Base-by-base conservation (phyloP, 2,113 vertebrate genomes). In the Nansenia antarctica region DNA sequence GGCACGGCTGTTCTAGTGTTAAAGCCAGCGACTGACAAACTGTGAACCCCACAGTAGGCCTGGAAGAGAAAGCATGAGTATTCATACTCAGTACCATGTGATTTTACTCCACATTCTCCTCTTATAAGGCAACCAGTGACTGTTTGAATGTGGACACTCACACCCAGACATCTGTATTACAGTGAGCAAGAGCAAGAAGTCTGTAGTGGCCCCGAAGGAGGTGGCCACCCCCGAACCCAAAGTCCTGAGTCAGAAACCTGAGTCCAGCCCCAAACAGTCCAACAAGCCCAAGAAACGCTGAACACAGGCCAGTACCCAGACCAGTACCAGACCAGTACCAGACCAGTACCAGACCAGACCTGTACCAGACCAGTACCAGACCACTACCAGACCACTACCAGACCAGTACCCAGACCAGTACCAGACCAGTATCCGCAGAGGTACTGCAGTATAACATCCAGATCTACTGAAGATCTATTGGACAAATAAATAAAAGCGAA, bases 271-370 rank as follows among this genome's bases (percentile, higher is more conserved):
- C 30, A 89, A 72, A 77, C 52, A 24, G 20, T 42, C 22, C 34
- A 87, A 55, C 34, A 87, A 55, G 66, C 78, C 73, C 34, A 86
- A 77, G 80, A 89, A 88, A 77, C 76, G 22, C 9, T 89, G 70
- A 90, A 30, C 24, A 15, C 11, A 26, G 26, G n/a, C n/a, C n/a
- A n/a, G n/a, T n/a, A n/a, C n/a, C n/a, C n/a, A 18, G 5, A 42
- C 11, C 15, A 31, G 39, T 42, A 18, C 63, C 62, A 24, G 24
- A 69, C 42, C 29, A 49, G 18, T 12, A 3, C 39, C 12, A 18
- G 5, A 42, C 11, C 15, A 31, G 39, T 42, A 18, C 63, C 62
- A 24, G 24, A 69, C 42, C 29, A 49, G 18, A 42, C 11, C 15
- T 24, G 39, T 42, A 18, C 63, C 62, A 24, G 24, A 69, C 42